phyloP scores from a whole-genome alignment of 2,888 invertebrate genomes.

The Agrochola litura region DNA sequence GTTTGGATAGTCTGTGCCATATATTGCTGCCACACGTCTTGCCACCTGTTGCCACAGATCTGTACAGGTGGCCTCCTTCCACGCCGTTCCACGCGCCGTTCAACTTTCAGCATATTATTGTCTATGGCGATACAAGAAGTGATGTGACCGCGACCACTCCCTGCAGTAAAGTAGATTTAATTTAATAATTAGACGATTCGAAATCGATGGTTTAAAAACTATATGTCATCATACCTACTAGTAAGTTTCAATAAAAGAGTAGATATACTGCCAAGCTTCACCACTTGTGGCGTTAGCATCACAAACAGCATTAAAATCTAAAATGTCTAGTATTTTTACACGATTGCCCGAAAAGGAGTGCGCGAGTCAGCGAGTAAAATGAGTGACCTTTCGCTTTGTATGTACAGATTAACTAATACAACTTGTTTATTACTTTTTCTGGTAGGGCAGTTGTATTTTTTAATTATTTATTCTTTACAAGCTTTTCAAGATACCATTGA shows the following conservation, averaged over 20 bases:
- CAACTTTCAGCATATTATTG: not conserved
- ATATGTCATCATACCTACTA: not conserved
- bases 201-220: not conserved
- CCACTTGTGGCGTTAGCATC: too few relatives aligned
- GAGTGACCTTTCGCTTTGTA: too few relatives aligned
- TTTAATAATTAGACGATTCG: not conserved
- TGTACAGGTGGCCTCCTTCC: not conserved
- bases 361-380: too few relatives aligned
- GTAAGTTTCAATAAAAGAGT: not conserved
- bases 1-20: not conserved
- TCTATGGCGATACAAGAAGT: slow-evolving; percentile 1
- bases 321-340: not conserved
- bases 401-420: too few relatives aligned
- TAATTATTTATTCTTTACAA: not conserved
- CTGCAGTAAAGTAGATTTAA: not conserved
- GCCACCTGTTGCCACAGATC: slow-evolving; percentile 10
- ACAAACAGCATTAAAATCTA: not conserved
- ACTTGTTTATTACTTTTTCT: too few relatives aligned
- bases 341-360: too few relatives aligned
- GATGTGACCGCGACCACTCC: not conserved
- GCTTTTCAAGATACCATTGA: not conserved
- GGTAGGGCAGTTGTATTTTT: too few relatives aligned
- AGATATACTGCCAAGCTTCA: not conserved
- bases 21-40: not conserved
- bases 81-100: not conserved